Evolutionary conservation across 2,113 vertebrate species (phyloP).

Genomic region (Megaceryle torquata): DNA sequence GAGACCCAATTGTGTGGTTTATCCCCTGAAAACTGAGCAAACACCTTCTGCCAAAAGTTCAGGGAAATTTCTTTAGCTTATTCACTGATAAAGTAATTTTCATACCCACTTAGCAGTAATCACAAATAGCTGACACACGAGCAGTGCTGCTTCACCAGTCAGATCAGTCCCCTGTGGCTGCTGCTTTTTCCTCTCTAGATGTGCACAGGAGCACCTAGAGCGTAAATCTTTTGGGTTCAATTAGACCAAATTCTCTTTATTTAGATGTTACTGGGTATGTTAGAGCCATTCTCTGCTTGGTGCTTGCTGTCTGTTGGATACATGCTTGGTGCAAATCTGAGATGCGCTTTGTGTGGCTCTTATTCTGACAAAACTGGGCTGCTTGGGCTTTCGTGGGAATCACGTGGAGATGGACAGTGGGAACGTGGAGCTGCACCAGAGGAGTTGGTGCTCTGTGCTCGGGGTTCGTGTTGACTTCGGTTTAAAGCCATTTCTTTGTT

Average conservation of each 20-base stretch:
- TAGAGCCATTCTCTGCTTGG: neutral
- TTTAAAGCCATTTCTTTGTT: neutral
- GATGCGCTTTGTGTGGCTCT: neutral
- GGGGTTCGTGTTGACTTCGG: neutral
- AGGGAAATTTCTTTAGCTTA: neutral
- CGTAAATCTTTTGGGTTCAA: neutral
- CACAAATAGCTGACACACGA: accelerated
- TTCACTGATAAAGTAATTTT: neutral
- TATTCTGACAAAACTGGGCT: neutral
- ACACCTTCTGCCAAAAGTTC: accelerated
- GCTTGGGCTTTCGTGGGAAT: neutral
- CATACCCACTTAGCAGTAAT: neutral
- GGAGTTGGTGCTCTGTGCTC: neutral
- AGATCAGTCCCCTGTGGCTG: accelerated
- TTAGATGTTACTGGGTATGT: accelerated
- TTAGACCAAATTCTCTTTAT: neutral
- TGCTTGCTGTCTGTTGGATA: neutral
- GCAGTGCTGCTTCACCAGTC: neutral
- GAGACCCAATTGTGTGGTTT: neutral
- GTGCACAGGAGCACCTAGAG: neutral
- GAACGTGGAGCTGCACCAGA: neutral
- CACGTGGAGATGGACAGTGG: accelerated
- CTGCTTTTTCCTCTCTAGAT: neutral
- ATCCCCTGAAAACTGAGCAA: neutral
- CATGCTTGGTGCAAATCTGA: accelerated